Evolutionary conservation across 2,888 invertebrate species (phyloP), one percentile per base, ranked within the genome.

Genomic region (Empis livida): DNA sequence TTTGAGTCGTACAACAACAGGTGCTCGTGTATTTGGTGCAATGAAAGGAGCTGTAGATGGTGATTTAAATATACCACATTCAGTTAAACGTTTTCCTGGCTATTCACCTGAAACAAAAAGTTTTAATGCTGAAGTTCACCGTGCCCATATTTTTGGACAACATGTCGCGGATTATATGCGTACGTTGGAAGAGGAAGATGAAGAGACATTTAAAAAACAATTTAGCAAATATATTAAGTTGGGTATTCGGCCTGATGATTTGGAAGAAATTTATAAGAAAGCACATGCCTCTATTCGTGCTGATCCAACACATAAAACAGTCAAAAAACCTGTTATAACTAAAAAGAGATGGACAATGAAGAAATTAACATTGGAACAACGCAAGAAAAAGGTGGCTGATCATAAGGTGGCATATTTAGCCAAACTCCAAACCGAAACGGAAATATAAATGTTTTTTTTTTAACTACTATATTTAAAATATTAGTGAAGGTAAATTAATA

Each of bases 31-130:
- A 31, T 99, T 99, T 66, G 99, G 95, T 57, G 97, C 92, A 51
- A 89, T 99, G 90, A 99, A 99, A 72, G 99, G 99, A 56, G 97
- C 97, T 50, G 95, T 93, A 52, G 99, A 99, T 72, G 99, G 99
- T 60, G 99, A 99, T 53, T 77, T 99, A 40, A 94, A 97, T 73
- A 96, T 99, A 64, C 99, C 99, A 50, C 99, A 99, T 73, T 86
- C 96, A 57, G 84, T 87, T 54, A 96, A 96, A 72, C 80, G 99
- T 61, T 99, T 99, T 82, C 97, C 96, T 52, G 99, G 99, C 43
- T 99, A 88, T 51, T 64, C 64, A 5, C 78, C 80, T 38, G 97
- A 99, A 71, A 75, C 79, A n/a, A 94, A 95, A 70, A 81, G 83
- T 60, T 94, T 96, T 73, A 89, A 92, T 71, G 92, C 96, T 51